Conservation (phyloP, 1,140 invertebrate genomes). For the Bombus soroeensis region DNA sequence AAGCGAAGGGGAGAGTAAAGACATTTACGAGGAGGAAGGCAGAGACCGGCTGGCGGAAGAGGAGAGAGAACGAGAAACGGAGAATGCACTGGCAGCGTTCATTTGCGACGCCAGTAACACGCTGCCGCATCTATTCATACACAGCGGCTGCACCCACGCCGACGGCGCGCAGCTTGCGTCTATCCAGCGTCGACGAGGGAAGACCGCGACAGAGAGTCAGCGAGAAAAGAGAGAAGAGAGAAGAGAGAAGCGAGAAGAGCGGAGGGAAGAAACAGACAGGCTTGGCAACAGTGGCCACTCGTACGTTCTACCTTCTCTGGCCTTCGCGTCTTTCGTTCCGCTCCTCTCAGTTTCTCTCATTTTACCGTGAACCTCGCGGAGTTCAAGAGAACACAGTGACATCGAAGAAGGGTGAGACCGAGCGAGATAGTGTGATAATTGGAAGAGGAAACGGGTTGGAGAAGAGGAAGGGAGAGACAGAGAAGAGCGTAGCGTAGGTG, state of each 20-base stretch:
- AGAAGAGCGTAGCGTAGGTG: conserved; percentile 56
- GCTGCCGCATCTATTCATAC: conserved; percentile 71
- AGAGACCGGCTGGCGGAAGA: conserved; percentile 27
- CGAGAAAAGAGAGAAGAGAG: background rate
- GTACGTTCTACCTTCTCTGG: conserved; percentile 30
- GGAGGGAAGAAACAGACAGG: conserved; percentile 53
- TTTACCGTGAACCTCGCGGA: background rate
- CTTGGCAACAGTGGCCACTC: conserved; percentile 76
- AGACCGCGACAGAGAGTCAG: conserved; percentile 36
- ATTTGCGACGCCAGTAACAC: conserved; percentile 64
- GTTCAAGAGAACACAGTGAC: conserved; percentile 39
- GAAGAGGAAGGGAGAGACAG: conserved; percentile 47
- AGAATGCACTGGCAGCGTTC: conserved; percentile 61
- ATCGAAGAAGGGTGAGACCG: conserved; percentile 55
- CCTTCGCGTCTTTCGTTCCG: background rate
- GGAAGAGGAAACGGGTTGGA: conserved; percentile 58
- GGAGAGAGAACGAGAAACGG: conserved; percentile 51
- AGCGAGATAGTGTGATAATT: conserved; percentile 79
- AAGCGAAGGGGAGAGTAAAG: conserved; percentile 50
- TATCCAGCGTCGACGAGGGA: conserved; percentile 52
- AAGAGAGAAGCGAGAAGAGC: background rate
- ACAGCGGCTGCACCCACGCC: conserved; percentile 58
- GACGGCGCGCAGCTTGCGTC: conserved; percentile 50
- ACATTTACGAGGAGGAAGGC: conserved; percentile 41
- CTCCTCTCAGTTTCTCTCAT: conserved; percentile 10